These are phyloP conservation scores for Drosophila novamexicana DNA, from an alignment of 1,140 invertebrate genomes.

Conservation along the genomic window DNA sequence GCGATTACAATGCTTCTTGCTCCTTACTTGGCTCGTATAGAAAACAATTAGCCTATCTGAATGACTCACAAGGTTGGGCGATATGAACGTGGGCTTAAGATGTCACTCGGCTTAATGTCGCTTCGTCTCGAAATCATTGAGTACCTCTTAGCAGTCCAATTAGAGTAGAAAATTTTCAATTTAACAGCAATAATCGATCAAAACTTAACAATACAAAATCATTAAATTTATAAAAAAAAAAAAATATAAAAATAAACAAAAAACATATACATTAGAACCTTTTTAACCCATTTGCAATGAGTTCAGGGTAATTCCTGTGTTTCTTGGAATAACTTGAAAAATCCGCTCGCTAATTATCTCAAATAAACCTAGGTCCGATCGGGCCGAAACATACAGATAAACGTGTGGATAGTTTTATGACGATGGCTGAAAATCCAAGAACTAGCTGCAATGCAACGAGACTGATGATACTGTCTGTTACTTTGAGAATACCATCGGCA, in stretches of 20 bases:
- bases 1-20: slow-evolving; percentile 58
- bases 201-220: not conserved
- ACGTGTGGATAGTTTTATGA: too few relatives aligned
- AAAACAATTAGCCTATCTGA: slow-evolving; percentile 54
- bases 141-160: slow-evolving; percentile 14
- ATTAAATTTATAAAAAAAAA: not conserved
- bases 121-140: not conserved
- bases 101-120: slow-evolving; percentile 16
- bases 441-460: too few relatives aligned
- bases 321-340: too few relatives aligned
- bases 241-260: not conserved
- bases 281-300: too few relatives aligned
- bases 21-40: slow-evolving; percentile 42
- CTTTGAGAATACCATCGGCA: too few relatives aligned
- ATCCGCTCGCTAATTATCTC: too few relatives aligned
- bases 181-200: not conserved
- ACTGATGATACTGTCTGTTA: too few relatives aligned
- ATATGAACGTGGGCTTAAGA: slow-evolving; percentile 20
- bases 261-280: too few relatives aligned
- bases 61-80: slow-evolving; percentile 11
- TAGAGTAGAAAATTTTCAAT: slow-evolving; percentile 3
- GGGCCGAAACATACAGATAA: too few relatives aligned
- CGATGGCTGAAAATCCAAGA: too few relatives aligned
- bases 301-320: too few relatives aligned
- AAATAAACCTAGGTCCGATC: too few relatives aligned